A percentile compares a stretch with the other conserved stretches of the same genome.
These are phyloP conservation scores for Drosophila formosana DNA, from an alignment of 2,888 invertebrate genomes.

Conservation along the genomic window DNA sequence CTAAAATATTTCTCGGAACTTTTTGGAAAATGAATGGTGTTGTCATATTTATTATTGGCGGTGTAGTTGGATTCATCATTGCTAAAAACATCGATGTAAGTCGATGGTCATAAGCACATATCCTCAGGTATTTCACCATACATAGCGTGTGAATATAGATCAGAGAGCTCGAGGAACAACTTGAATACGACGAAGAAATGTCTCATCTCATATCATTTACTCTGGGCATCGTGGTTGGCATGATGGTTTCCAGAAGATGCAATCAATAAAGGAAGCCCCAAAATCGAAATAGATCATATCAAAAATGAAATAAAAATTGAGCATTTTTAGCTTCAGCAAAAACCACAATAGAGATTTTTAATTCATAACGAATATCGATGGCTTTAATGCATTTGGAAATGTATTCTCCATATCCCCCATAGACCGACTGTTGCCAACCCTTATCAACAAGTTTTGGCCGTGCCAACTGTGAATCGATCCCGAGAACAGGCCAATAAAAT, in stretches of 20 bases:
- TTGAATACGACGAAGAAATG: constrained; percentile 28
- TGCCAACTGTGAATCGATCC: constrained; percentile 4
- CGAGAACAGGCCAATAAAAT: constrained; percentile 41
- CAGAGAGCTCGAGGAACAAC: background rate
- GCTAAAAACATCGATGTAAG: constrained; percentile 12
- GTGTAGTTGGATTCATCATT: constrained; percentile 16
- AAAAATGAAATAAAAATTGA: background rate
- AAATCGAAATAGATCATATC: background rate
- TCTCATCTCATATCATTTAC: constrained; percentile 41
- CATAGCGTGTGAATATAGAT: constrained; percentile 10
- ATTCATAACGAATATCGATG: background rate
- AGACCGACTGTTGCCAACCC: constrained; percentile 16
- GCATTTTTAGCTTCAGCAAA: background rate
- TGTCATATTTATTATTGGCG: constrained; percentile 9
- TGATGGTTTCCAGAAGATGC: constrained; percentile 29
- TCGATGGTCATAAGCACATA: background rate
- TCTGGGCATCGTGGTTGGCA: constrained; percentile 52
- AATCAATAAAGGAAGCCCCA: background rate
- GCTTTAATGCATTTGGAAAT: constrained; percentile 3
- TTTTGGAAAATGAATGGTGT: background rate
- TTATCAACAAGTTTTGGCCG: constrained; percentile 19
- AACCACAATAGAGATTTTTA: background rate
- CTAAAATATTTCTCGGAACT: too few species aligned
- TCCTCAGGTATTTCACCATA: background rate
- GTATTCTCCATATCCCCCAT: background rate